Percentiles rank a stretch among this genome's conserved stretches.
Conservation (phyloP, 2,888 invertebrate species). For the Polietes domitor region DNA sequence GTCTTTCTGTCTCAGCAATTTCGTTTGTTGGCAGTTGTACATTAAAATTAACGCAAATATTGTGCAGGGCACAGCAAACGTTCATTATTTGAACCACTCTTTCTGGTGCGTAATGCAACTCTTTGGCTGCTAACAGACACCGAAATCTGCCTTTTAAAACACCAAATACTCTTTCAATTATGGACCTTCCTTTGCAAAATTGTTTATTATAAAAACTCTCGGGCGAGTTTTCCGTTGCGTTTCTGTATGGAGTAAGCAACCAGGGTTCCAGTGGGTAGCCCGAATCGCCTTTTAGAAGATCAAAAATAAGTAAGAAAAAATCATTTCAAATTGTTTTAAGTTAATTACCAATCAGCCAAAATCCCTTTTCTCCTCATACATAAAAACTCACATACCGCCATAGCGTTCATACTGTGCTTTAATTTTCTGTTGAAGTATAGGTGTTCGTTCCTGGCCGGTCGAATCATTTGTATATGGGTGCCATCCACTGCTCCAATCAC, state of each 20-base stretch:
- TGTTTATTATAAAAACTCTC: conserved; percentile 42
- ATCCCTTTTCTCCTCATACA: conserved; percentile 34
- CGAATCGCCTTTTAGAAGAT: conserved; percentile 44
- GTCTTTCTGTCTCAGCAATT: conserved; percentile 43
- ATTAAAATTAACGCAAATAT: conserved; percentile 48
- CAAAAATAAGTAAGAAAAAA: conserved; percentile 8
- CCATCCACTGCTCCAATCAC: too few relatives aligned
- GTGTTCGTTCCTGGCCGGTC: conserved; percentile 30
- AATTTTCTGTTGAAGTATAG: conserved; percentile 34
- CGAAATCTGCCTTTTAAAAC: conserved; percentile 51
- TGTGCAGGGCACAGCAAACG: conserved; percentile 52
- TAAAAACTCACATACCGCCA: conserved; percentile 31
- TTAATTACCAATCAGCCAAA: conserved; percentile 38
- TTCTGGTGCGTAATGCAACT: conserved; percentile 39
- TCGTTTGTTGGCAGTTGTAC: conserved; percentile 32
- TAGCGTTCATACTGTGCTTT: conserved; percentile 29
- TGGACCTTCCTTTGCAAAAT: conserved; percentile 40
- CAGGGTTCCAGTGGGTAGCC: conserved; percentile 50
- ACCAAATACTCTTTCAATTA: conserved; percentile 50
- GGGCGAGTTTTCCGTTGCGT: conserved; percentile 38
- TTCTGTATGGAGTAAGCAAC: conserved; percentile 48
- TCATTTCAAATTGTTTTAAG: conserved; percentile 15
- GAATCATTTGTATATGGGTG: conserved; percentile 26
- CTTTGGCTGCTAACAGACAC: conserved; percentile 56
- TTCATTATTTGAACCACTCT: conserved; percentile 34